phyloP scores from a whole-genome alignment of 2,113 vertebrate genomes.

The Charadrius vociferus region DNA sequence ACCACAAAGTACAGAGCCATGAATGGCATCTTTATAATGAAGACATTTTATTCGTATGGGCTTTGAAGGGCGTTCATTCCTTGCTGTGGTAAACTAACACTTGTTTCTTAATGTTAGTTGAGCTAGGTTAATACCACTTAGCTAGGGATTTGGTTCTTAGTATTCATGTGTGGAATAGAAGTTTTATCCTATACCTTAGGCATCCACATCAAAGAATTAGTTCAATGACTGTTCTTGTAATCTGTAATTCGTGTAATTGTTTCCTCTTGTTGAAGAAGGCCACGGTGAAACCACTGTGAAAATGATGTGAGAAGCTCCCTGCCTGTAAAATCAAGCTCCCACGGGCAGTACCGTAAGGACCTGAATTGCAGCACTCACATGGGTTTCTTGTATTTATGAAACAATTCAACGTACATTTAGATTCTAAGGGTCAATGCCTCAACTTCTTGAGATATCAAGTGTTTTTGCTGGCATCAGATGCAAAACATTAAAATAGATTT shows the following conservation, averaged over 20 bases:
- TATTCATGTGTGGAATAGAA: not conserved
- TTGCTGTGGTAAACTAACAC: not conserved
- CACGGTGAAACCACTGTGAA: not conserved
- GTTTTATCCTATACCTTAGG: not conserved
- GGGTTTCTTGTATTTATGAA: conserved; percentile 42
- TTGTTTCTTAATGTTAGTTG: not conserved
- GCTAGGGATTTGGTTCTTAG: not conserved
- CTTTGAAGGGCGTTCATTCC: not conserved
- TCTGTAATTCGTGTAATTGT: not conserved
- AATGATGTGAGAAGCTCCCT: not conserved
- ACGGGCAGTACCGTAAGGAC: not conserved
- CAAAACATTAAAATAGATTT: conserved; percentile 38
- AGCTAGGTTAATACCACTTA: not conserved
- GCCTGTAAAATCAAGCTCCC: not conserved
- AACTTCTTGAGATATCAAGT: conserved; percentile 18
- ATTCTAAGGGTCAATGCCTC: not conserved
- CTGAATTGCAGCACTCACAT: not conserved
- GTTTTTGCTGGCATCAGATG: not conserved
- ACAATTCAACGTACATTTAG: not conserved
- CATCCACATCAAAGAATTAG: not conserved
- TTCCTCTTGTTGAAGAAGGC: not conserved
- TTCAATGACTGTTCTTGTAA: not conserved
- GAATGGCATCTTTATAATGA: not conserved
- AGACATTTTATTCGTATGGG: not conserved
- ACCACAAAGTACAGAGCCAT: not conserved